Percentiles rank a stretch among this genome's conserved stretches.
phyloP scores from a whole-genome alignment of 2,113 vertebrate genomes.

The Hucho hucho region DNA sequence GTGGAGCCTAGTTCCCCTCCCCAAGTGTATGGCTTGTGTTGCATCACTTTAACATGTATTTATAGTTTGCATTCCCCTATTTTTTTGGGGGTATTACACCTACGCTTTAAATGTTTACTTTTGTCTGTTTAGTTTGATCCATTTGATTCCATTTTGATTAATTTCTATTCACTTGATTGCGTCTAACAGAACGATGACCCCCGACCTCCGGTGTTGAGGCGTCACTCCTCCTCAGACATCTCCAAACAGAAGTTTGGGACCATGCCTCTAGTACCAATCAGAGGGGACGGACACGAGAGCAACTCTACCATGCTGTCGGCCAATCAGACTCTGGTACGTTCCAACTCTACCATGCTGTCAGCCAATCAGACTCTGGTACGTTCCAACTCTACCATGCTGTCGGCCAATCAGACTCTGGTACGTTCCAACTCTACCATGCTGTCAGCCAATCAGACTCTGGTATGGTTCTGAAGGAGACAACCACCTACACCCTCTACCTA shows the following conservation, averaged over 20 bases:
- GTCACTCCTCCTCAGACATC: conserved; percentile 88
- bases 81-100: not conserved
- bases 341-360: conserved; percentile 83
- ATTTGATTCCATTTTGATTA: conserved; percentile 31
- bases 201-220: conserved; percentile 81
- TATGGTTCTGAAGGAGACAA: conserved; percentile 49
- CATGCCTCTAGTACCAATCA: conserved; percentile 92
- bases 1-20: too few relatives aligned
- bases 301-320: conserved; percentile 89
- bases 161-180: not conserved
- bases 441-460: conserved; percentile 94
- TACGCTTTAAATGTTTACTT: not conserved
- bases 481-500: too few relatives aligned
- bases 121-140: not conserved
- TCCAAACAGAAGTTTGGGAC: conserved; percentile 95
- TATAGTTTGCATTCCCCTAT: not conserved
- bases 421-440: conserved; percentile 79
- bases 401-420: conserved; percentile 95
- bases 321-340: conserved; percentile 90
- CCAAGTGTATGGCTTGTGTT: not conserved
- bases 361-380: conserved; percentile 94
- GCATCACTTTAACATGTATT: not conserved
- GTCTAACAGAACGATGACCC: conserved; percentile 77
- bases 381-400: conserved; percentile 83
- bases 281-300: conserved; percentile 86